Evolutionary conservation across 2,113 vertebrate genomes (phyloP).

Genomic region (human (Homo sapiens)): GRCh38 chr22:46783001-46783500

Average conservation of each 20-base stretch:
- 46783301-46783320: neutral
- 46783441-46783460: fast-evolving
- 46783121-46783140: neutral
- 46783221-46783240: neutral
- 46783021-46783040: too few relatives aligned
- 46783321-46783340: too few relatives aligned
- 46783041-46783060: fast-evolving
- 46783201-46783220: neutral
- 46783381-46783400: neutral
- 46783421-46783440: neutral
- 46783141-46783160: neutral
- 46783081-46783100: neutral
- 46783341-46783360: fast-evolving
- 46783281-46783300: neutral
- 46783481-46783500: fast-evolving
- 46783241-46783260: neutral
- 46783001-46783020: too few relatives aligned
- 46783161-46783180: neutral
- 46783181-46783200: neutral
- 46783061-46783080: fast-evolving
- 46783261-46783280: neutral
- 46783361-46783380: neutral
- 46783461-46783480: neutral
- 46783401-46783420: neutral
- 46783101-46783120: neutral